Evolutionary conservation across 2,113 vertebrate genomes (phyloP).

Genomic region (Saccopteryx bilineata): DNA sequence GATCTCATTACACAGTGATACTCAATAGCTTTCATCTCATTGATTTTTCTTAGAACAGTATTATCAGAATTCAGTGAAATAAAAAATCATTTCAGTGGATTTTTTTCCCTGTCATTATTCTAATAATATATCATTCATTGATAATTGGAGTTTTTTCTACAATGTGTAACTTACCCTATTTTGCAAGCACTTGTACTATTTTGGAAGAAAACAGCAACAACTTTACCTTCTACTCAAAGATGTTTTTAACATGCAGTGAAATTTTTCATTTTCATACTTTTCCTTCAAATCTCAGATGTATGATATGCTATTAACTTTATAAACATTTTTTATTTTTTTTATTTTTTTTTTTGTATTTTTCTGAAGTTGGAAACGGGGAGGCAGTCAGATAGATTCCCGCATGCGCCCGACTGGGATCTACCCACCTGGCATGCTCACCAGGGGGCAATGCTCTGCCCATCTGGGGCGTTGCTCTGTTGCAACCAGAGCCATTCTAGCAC

Average conservation of each 20-base stretch:
- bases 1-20: not conserved
- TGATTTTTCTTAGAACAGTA: constrained; percentile 11
- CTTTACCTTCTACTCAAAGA: not conserved
- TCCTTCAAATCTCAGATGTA: constrained; percentile 1
- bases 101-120: constrained; percentile 36
- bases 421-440: too few relatives aligned
- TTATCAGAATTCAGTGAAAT: not conserved
- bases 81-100: not conserved
- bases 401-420: too few relatives aligned
- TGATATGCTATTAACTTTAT: not conserved
- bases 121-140: not conserved
- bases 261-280: constrained; percentile 5
- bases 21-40: not conserved
- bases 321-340: not conserved
- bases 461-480: too few relatives aligned
- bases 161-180: not conserved
- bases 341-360: too few relatives aligned
- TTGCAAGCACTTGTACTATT: not conserved
- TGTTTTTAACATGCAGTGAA: not conserved
- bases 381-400: too few relatives aligned
- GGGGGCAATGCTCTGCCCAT: too few relatives aligned
- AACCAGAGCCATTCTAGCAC: too few relatives aligned
- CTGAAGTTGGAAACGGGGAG: too few relatives aligned
- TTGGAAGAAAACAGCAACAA: not conserved
- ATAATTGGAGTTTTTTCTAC: not conserved